Evolutionary conservation across 2,797 vertebrate genomes (phyloP).

Genomic region (Gobio occitaniae): DNA sequence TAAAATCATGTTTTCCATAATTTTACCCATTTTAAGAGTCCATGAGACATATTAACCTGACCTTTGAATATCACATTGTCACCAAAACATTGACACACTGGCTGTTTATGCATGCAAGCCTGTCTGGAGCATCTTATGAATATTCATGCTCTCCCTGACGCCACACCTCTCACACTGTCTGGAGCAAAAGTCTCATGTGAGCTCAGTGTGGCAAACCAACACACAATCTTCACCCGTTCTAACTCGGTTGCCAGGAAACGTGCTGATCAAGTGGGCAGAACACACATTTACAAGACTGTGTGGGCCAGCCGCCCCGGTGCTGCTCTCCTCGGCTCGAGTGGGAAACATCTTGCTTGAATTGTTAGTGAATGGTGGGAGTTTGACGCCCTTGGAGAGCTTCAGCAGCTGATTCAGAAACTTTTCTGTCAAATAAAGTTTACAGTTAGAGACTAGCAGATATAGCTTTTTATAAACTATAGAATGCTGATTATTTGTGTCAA

Average conservation of each 20-base stretch:
- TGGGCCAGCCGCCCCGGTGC: conserved; percentile 7
- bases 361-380: conserved; percentile 6
- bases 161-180: conserved; percentile 57
- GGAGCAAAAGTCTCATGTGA: too few relatives aligned
- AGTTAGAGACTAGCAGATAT: background rate
- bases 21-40: background rate
- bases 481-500: background rate
- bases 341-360: background rate
- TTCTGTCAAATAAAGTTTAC: background rate
- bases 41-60: too few relatives aligned
- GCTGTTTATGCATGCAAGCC: conserved; percentile 62
- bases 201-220: conserved; percentile 29
- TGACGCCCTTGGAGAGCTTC: background rate
- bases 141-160: conserved; percentile 68
- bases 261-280: conserved; percentile 61
- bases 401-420: background rate
- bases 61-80: background rate
- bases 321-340: background rate
- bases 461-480: too few relatives aligned
- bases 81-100: conserved; percentile 32
- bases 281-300: conserved; percentile 73
- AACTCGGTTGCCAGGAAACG: conserved; percentile 73
- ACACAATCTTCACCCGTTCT: conserved; percentile 10
- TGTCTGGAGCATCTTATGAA: conserved; percentile 61
- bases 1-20: background rate